Evolutionary conservation across 2,797 vertebrate genomes (phyloP).

Genomic region (Trachurus trachurus): DNA sequence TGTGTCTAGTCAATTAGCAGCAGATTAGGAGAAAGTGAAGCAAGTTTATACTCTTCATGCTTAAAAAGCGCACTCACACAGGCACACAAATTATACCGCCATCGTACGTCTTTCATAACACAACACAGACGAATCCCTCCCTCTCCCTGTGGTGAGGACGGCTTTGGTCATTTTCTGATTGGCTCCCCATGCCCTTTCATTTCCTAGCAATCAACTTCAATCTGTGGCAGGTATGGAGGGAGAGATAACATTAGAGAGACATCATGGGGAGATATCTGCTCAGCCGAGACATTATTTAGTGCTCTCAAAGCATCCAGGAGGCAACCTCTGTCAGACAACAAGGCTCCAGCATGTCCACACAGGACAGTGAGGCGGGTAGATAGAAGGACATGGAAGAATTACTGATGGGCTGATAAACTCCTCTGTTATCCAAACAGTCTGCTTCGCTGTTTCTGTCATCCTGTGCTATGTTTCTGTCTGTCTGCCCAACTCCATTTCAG

Average conservation of each 20-base stretch:
- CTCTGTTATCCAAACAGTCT: conserved; percentile 71
- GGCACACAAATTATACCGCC: conserved; percentile 1
- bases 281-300: conserved; percentile 73
- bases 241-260: conserved; percentile 76
- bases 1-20: conserved; percentile 63
- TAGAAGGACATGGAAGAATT: conserved; percentile 77
- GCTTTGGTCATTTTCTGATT: conserved; percentile 69
- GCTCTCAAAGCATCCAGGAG: conserved; percentile 69
- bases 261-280: conserved; percentile 69
- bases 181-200: conserved; percentile 71
- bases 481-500: conserved; percentile 55
- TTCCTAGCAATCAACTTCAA: conserved; percentile 77
- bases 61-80: conserved; percentile 39
- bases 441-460: conserved; percentile 59
- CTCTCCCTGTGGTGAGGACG: conserved; percentile 13
- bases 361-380: conserved; percentile 69
- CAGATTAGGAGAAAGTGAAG: conserved; percentile 43
- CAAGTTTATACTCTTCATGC: conserved; percentile 45
- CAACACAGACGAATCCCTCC: conserved; percentile 3
- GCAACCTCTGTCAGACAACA: conserved; percentile 79
- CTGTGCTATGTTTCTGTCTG: conserved; percentile 59
- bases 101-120: conserved; percentile 30
- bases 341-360: conserved; percentile 77
- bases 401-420: conserved; percentile 83
- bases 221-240: conserved; percentile 70